Conservation (phyloP, 2,113 vertebrate genomes). For the Eulemur rufifrons region DNA sequence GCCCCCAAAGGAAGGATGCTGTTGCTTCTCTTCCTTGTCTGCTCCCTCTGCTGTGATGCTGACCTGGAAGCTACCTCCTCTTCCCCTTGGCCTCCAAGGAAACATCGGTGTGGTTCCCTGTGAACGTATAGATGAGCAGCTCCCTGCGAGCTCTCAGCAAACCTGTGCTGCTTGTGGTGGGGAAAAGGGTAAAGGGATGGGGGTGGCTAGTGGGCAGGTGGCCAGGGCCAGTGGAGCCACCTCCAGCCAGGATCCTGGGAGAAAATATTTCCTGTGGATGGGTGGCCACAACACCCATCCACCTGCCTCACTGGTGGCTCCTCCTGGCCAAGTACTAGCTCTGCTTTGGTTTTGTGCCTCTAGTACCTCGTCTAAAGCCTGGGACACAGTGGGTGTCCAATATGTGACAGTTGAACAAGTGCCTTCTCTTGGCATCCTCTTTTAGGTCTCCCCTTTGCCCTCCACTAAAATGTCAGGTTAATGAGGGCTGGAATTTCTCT, state of each 20-base stretch:
- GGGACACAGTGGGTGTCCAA: not conserved
- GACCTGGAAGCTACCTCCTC: conserved; percentile 6
- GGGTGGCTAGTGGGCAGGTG: not conserved
- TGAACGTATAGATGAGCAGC: not conserved
- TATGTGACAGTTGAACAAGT: not conserved
- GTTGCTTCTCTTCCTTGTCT: not conserved
- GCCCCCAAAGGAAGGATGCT: not conserved
- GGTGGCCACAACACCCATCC: not conserved
- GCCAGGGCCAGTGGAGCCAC: not conserved
- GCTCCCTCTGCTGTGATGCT: not conserved
- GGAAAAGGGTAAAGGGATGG: not conserved
- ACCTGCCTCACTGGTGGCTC: not conserved
- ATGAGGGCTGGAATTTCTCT: not conserved
- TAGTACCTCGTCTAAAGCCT: conserved; percentile 4
- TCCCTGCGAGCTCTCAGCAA: not conserved
- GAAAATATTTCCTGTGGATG: conserved; percentile 33
- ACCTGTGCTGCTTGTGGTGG: not conserved
- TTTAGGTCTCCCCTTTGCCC: not conserved
- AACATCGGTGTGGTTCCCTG: not conserved
- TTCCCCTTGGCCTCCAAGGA: conserved; percentile 7
- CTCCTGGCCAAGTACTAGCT: not conserved
- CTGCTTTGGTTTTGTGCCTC: not conserved
- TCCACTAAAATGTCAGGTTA: conserved; percentile 13
- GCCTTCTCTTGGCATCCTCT: not conserved
- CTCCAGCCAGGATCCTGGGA: not conserved